phyloP scores from a whole-genome alignment of 2,888 invertebrate species.

The Polylopha cassiicola region DNA sequence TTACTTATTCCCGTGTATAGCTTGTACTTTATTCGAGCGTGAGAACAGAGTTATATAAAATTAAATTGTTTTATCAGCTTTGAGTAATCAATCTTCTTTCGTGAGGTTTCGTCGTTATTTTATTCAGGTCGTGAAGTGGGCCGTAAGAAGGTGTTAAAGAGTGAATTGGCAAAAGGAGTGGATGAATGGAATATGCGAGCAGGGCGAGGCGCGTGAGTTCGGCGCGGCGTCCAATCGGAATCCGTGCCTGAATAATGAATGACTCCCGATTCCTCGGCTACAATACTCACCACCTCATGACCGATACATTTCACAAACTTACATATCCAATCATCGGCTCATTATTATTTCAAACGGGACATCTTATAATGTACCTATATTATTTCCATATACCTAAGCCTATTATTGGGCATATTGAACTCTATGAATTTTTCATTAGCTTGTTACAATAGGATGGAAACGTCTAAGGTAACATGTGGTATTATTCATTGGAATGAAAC shows the following conservation, averaged over 20 bases:
- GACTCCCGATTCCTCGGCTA: constrained; percentile 36
- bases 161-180: constrained; percentile 66
- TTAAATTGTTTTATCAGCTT: constrained; percentile 39
- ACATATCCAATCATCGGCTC: constrained; percentile 7
- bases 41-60: constrained; percentile 13
- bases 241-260: constrained; percentile 59
- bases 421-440: no score
- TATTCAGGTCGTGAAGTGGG: constrained; percentile 66
- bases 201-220: constrained; percentile 40
- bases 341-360: constrained; percentile 13
- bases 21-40: constrained; percentile 3
- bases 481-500: no score
- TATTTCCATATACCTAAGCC: no score
- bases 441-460: no score
- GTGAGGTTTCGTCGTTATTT: constrained; percentile 57
- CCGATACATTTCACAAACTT: constrained; percentile 24
- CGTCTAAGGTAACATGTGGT: no score
- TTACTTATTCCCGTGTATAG: constrained; percentile 16
- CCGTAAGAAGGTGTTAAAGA: constrained; percentile 72
- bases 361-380: no score
- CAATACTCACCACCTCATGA: constrained; percentile 36
- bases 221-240: constrained; percentile 41
- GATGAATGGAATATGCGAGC: constrained; percentile 66
- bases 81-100: constrained; percentile 50
- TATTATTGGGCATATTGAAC: no score